Percentiles rank a stretch among this genome's conserved stretches.
Conservation (phyloP, 2,888 invertebrate species). For the Gnatocerus cornutus region DNA sequence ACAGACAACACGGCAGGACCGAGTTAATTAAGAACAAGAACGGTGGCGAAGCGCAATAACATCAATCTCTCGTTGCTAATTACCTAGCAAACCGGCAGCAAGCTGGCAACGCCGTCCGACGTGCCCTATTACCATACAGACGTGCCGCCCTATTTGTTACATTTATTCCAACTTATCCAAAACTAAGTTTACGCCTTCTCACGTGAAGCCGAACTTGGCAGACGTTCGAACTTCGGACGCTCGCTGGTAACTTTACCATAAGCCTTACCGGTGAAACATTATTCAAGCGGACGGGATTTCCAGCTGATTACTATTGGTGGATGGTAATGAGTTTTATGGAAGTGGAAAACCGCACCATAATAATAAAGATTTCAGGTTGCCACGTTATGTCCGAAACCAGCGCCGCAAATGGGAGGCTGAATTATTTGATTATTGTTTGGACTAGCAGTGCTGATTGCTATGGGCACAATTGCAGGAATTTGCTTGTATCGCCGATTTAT, state of each 20-base stretch:
- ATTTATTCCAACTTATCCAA: slow-evolving; percentile 51
- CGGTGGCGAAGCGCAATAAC: slow-evolving; percentile 61
- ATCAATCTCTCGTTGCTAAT: slow-evolving; percentile 63
- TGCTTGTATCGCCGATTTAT: neutral
- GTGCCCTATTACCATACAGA: slow-evolving; percentile 56
- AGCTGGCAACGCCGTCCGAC: slow-evolving; percentile 57
- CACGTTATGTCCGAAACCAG: slow-evolving; percentile 10
- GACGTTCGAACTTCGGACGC: slow-evolving; percentile 47
- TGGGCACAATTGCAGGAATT: slow-evolving; percentile 6
- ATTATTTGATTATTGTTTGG: slow-evolving; percentile 17
- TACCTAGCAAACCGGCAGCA: slow-evolving; percentile 58
- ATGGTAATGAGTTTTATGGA: slow-evolving; percentile 15
- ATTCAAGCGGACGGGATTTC: slow-evolving; percentile 7
- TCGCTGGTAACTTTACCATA: slow-evolving; percentile 25
- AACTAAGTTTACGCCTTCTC: slow-evolving; percentile 51
- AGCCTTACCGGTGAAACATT: slow-evolving; percentile 5
- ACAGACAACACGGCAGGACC: slow-evolving; percentile 59
- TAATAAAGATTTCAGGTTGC: slow-evolving; percentile 23
- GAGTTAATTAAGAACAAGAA: slow-evolving; percentile 63
- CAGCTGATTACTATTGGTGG: slow-evolving; percentile 19
- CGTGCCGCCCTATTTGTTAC: slow-evolving; percentile 51
- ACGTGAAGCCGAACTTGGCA: slow-evolving; percentile 53
- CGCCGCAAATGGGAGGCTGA: slow-evolving; percentile 13
- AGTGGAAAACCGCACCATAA: slow-evolving; percentile 9
- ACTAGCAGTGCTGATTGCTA: slow-evolving; percentile 6